Conservation (phyloP, 2,113 vertebrate species). For the Vulpes lagopus region DNA sequence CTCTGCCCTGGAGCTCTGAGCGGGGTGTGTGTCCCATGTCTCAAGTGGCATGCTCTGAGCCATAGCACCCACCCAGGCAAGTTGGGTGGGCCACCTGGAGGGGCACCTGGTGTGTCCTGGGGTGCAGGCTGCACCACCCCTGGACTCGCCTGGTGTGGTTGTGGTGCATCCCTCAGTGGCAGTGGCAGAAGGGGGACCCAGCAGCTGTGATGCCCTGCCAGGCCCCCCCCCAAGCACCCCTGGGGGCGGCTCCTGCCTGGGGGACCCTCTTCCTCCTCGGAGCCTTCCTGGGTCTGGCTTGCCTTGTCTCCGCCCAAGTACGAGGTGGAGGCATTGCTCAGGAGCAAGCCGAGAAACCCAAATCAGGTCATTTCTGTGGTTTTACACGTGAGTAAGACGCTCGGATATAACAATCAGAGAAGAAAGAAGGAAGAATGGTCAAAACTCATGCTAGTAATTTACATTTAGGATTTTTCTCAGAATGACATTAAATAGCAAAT, state of each 20-base stretch:
- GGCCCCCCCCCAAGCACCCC: rapidly evolving
- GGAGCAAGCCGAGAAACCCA: rapidly evolving
- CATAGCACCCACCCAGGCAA: background rate
- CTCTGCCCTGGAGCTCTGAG: background rate
- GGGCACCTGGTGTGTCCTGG: too few relatives aligned
- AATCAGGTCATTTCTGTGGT: background rate
- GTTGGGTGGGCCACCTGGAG: background rate
- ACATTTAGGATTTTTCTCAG: background rate
- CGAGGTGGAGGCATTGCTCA: rapidly evolving
- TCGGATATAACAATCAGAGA: rapidly evolving
- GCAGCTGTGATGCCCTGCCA: background rate
- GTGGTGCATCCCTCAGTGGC: background rate
- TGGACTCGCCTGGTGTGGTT: background rate
- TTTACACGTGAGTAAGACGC: rapidly evolving
- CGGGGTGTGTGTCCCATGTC: background rate
- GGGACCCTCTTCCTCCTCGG: background rate
- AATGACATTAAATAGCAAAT: background rate
- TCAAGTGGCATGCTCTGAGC: background rate
- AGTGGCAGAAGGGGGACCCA: background rate
- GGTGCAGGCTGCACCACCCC: background rate
- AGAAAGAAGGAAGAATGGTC: background rate
- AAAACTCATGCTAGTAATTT: background rate
- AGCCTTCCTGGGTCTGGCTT: background rate
- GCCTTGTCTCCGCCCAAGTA: too few relatives aligned
- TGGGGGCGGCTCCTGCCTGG: background rate